Evolutionary conservation across 1,140 invertebrate genomes (phyloP).

Genomic region (Parasteatoda tepidariorum): DNA sequence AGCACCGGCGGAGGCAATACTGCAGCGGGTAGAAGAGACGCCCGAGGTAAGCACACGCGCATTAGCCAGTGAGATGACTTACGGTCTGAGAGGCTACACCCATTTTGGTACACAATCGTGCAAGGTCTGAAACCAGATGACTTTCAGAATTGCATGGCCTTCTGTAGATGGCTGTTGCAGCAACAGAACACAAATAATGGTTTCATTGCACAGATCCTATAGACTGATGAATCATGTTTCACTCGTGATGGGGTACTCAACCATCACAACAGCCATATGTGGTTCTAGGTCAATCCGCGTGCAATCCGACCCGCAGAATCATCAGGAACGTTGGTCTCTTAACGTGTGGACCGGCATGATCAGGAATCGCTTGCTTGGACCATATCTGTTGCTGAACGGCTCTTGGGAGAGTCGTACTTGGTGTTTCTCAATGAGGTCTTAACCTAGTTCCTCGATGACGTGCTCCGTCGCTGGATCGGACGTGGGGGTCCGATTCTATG

Average conservation of each 20-base stretch:
- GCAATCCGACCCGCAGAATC: not conserved
- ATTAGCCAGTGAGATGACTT: not conserved
- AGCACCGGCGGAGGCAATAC: not conserved
- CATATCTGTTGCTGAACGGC: conserved; percentile 1
- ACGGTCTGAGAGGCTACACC: not conserved
- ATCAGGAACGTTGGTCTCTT: not conserved
- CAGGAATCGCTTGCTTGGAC: not conserved
- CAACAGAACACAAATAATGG: not conserved
- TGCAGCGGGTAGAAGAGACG: not conserved
- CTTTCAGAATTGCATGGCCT: not conserved
- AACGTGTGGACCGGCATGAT: not conserved
- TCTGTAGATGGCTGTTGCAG: conserved; percentile 1
- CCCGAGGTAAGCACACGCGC: not conserved
- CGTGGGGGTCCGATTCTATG: not conserved
- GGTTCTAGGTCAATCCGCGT: not conserved
- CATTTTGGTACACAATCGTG: not conserved
- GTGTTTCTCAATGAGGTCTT: not conserved
- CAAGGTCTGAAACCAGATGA: not conserved
- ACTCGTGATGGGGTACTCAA: not conserved
- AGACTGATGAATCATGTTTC: not conserved
- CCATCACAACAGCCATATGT: not conserved
- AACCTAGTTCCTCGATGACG: not conserved
- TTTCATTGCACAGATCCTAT: conserved; percentile 3
- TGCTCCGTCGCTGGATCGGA: not conserved
- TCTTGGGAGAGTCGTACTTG: not conserved